Conservation (phyloP, 2,113 vertebrate genomes). For the Sylvilagus bachmani region DNA sequence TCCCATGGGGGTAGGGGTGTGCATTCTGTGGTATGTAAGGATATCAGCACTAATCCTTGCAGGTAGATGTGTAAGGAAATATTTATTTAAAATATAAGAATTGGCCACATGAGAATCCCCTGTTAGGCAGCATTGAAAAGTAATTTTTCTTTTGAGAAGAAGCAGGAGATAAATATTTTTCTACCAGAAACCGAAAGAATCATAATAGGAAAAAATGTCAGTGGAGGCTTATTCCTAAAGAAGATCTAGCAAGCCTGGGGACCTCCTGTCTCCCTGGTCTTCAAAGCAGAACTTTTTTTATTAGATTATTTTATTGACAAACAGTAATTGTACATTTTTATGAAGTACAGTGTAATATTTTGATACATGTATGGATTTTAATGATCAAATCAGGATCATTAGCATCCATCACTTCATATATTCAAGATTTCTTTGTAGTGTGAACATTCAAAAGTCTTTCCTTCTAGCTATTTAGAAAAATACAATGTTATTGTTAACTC, state of each 20-base stretch:
- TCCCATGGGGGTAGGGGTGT: no score
- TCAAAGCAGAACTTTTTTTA: background rate
- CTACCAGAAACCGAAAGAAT: conserved; percentile 5
- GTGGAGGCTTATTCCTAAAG: background rate
- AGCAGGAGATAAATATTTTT: background rate
- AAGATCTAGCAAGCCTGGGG: background rate
- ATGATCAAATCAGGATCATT: no score
- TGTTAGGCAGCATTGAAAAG: background rate
- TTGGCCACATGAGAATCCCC: background rate
- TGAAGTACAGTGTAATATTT: no score
- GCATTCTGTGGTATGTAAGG: no score
- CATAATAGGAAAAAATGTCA: background rate
- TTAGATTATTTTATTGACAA: no score
- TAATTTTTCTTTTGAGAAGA: conserved; percentile 15
- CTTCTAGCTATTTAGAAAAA: no score
- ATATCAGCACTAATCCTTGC: background rate
- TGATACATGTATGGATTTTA: no score
- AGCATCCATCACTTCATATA: no score
- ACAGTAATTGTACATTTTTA: no score
- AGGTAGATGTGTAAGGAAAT: background rate
- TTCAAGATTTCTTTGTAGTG: no score
- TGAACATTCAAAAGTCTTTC: no score
- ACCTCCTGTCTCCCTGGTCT: background rate
- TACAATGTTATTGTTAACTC: no score
- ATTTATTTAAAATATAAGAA: conserved; percentile 10